Base-by-base conservation (phyloP, 2,797 vertebrate species). In the Carduelis carduelis region DNA sequence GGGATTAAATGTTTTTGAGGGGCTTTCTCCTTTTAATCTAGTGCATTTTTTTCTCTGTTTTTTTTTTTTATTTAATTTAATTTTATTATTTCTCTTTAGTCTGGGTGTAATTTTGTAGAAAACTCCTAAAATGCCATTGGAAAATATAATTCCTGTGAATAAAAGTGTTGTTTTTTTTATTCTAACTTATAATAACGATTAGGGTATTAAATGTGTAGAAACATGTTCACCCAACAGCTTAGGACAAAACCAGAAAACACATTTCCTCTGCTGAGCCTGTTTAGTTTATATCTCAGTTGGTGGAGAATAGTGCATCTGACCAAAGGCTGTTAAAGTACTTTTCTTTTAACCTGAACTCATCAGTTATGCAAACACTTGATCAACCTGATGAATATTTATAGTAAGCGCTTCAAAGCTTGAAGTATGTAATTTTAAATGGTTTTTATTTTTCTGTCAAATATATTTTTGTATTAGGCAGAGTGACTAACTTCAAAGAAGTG, bases 361-460 rank as follows among this genome's bases (percentile, higher is more conserved):
- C 9, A 44, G 24, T 90, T 78, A 63, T 37, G 21, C n/a, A 61
- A 79, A 60, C 32, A 52, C 63, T 78, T 88, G 35, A 75, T 55
- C 35, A 83, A 65, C 41, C 37, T 65, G 59, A 59, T 75, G 32
- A 75, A 44, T 83, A 65, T 91, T 91, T 91, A 49, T 68, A 78
- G 68, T 39, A 74, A 78, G 26, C n/a, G 86, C 57, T 90, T 89
- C n/a, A 89, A 90, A 89, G 47, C 15, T 53, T 55, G 35, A 64
- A 83, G 35, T 15, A 34, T 39, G 12, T 2, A 1, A 27, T 64
- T 95, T 59, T 2, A 35, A 75, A 39, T 66, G 65, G 30, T 24
- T 90, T 78, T 93, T 75, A 44, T 93, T 90, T 93, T 86, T 37
- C 52, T 76, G 37, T 87, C 60, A 90, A 35, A 79, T 89, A 23